Percentiles rank a stretch among this genome's conserved stretches.
These are phyloP conservation scores for Ictidomys tridecemlineatus DNA, from an alignment of 2,113 vertebrate species.

Conservation along the genomic window DNA sequence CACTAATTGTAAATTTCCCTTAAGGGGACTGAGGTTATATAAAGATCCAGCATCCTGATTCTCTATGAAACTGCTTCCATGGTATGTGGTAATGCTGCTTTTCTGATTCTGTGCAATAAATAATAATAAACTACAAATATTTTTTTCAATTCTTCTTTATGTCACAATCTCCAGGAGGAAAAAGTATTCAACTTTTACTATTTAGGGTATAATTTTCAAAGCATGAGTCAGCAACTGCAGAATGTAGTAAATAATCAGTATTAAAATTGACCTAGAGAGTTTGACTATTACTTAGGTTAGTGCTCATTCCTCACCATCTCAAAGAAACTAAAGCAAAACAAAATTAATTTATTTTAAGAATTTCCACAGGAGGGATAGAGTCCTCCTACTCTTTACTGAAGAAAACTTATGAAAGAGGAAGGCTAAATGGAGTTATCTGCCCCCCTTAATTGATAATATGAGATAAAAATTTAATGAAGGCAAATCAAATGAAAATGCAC, in stretches of 20 bases:
- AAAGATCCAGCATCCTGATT: background rate
- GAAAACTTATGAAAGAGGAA: background rate
- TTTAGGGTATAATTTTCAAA: background rate
- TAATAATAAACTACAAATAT: background rate
- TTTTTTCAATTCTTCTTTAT: background rate
- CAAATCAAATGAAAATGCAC: background rate
- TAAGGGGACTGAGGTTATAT: background rate
- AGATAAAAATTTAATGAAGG: background rate
- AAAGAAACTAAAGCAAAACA: background rate
- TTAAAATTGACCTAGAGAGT: background rate
- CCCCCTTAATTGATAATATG: background rate
- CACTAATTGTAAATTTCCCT: background rate
- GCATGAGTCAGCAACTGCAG: background rate
- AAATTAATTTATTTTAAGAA: slow-evolving; percentile 33
- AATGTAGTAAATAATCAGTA: background rate
- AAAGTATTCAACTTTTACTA: background rate
- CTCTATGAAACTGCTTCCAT: background rate
- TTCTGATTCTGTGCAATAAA: background rate
- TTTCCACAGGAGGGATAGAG: background rate
- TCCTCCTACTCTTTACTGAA: background rate
- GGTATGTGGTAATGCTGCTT: background rate
- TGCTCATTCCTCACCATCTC: background rate
- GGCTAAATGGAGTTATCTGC: background rate
- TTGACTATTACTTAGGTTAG: background rate
- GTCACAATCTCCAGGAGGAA: background rate